Evolutionary conservation across 1,140 invertebrate genomes (phyloP).

Genomic region (Gonioctena quinquepunctata): DNA sequence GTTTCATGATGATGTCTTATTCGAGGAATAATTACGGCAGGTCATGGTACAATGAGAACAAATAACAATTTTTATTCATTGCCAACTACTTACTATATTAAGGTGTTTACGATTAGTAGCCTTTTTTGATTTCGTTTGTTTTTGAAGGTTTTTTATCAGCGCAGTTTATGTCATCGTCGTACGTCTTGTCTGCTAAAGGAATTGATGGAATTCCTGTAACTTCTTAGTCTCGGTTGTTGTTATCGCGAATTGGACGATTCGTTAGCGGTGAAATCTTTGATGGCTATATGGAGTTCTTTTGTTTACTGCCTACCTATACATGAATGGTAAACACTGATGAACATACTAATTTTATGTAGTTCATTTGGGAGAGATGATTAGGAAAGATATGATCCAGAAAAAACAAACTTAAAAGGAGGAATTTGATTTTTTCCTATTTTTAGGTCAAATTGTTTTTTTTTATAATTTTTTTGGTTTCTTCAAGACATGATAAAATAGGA

Average conservation of each 20-base stretch:
- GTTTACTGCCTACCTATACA: too few species aligned
- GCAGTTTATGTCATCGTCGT: neutral
- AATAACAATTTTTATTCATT: slow-evolving; percentile 4
- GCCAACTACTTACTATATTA: slow-evolving; percentile 2
- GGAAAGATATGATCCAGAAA: too few species aligned
- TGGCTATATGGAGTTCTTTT: too few species aligned
- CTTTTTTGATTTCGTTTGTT: neutral
- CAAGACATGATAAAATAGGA: too few species aligned
- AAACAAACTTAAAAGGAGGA: too few species aligned
- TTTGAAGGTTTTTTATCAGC: neutral
- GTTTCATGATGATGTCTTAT: neutral
- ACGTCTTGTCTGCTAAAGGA: neutral
- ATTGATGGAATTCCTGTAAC: neutral
- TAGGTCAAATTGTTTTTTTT: too few species aligned
- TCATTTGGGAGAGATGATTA: too few species aligned
- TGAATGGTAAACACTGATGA: too few species aligned
- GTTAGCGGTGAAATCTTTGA: neutral
- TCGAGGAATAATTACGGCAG: slow-evolving; percentile 5
- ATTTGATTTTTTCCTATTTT: too few species aligned
- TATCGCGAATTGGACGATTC: neutral
- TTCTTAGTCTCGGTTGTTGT: neutral
- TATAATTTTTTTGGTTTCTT: too few species aligned
- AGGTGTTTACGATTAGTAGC: neutral
- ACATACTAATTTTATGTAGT: too few species aligned
- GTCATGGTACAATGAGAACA: slow-evolving; percentile 9